A percentile compares a stretch with the other conserved stretches of the same genome.
These are phyloP conservation scores for Piezodorus guildinii DNA, from an alignment of 1,140 invertebrate species.

Conservation along the genomic window DNA sequence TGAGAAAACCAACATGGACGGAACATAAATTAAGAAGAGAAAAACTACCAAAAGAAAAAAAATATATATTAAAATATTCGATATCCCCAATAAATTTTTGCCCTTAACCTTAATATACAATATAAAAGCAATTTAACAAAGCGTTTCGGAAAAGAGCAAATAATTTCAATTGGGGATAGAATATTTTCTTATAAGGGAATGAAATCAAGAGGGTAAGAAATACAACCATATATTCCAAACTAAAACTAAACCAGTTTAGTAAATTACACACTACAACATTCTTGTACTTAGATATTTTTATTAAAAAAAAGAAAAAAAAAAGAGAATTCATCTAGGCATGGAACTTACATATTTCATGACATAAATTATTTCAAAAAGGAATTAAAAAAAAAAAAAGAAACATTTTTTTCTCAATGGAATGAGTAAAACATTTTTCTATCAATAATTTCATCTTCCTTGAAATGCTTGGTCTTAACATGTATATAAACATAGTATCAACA, in stretches of 20 bases:
- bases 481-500: conserved; percentile 23
- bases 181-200: neutral
- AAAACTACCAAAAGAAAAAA: too few relatives aligned
- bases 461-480: conserved; percentile 21
- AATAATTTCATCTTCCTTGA: conserved; percentile 3
- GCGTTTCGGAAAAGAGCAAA: conserved; percentile 6
- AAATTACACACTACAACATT: conserved; percentile 20
- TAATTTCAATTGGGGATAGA: conserved; percentile 6
- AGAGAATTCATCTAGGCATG: conserved; percentile 15
- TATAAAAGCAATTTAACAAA: conserved; percentile 19
- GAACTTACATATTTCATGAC: conserved; percentile 10
- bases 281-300: conserved; percentile 22
- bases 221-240: conserved; percentile 19
- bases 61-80: too few relatives aligned
- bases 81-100: conserved; percentile 1
- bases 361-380: conserved; percentile 14
- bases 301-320: conserved; percentile 13
- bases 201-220: conserved; percentile 17
- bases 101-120: conserved; percentile 5
- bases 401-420: conserved; percentile 19
- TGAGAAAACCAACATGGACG: conserved; percentile 4
- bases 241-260: conserved; percentile 22
- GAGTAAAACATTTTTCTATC: conserved; percentile 21
- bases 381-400: conserved; percentile 7
- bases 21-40: neutral